Evolutionary conservation across 1,140 invertebrate genomes (phyloP).

Genomic region (Drosophila tropicalis): DNA sequence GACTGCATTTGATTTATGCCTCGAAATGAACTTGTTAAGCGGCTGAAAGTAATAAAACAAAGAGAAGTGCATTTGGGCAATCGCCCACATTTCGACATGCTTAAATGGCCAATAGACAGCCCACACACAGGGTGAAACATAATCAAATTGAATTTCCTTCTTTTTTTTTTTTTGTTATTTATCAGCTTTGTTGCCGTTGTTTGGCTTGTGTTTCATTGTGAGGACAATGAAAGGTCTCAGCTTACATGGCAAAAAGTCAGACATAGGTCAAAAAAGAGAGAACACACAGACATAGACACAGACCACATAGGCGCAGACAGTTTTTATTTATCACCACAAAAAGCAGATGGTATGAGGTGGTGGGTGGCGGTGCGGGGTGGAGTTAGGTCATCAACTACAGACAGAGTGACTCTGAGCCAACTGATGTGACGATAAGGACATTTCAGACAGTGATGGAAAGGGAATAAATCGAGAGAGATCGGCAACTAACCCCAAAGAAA

Average conservation of each 20-base stretch:
- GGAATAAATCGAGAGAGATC: no score
- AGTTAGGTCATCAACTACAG: conserved; percentile 46
- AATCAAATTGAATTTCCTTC: conserved; percentile 69
- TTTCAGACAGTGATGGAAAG: conserved; percentile 29
- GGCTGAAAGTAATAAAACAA: conserved; percentile 21
- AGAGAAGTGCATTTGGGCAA: background rate
- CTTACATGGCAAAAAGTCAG: conserved; percentile 67
- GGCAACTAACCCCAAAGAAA: no score
- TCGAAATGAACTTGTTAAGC: conserved; percentile 74
- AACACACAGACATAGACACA: conserved; percentile 26
- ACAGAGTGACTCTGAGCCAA: conserved; percentile 33
- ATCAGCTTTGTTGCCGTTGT: conserved; percentile 35
- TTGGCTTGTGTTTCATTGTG: conserved; percentile 60
- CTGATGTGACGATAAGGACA: conserved; percentile 54
- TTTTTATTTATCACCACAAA: conserved; percentile 75
- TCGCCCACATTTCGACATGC: conserved; percentile 32
- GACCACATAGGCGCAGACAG: conserved; percentile 76
- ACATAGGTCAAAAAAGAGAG: conserved; percentile 26
- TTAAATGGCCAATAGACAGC: conserved; percentile 70
- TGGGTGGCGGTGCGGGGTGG: background rate
- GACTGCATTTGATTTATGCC: conserved; percentile 65
- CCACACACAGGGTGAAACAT: conserved; percentile 41
- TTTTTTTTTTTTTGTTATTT: conserved; percentile 21
- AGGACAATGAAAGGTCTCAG: conserved; percentile 30
- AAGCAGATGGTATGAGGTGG: background rate